Conservation (phyloP, 1,140 invertebrate genomes). For the Zaprionus ghesquierei region DNA sequence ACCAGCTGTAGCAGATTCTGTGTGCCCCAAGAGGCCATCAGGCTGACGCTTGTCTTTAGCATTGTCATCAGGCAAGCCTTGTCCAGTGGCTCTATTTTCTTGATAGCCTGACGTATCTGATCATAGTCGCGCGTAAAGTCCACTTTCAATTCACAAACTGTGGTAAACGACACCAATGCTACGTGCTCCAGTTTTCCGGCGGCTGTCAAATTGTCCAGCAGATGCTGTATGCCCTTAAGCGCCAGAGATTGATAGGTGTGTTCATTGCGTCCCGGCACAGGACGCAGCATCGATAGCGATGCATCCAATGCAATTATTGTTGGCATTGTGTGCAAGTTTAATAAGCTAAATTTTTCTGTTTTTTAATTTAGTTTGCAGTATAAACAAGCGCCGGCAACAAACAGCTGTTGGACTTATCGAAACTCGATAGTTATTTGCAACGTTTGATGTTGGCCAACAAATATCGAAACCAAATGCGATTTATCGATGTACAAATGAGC, state of each 20-base stretch:
- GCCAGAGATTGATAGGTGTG: constrained; percentile 89
- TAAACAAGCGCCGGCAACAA: constrained; percentile 49
- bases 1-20: constrained; percentile 74
- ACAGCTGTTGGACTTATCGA: constrained; percentile 35
- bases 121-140: constrained; percentile 82
- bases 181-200: constrained; percentile 96
- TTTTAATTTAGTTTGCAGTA: background rate
- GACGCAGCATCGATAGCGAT: constrained; percentile 90
- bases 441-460: background rate
- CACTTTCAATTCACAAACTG: constrained; percentile 86
- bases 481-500: too few species aligned
- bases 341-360: background rate
- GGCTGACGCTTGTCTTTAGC: constrained; percentile 60
- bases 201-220: constrained; percentile 91
- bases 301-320: constrained; percentile 89
- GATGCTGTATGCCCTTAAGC: constrained; percentile 90
- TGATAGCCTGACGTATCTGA: constrained; percentile 72
- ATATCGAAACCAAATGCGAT: background rate
- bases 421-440: background rate
- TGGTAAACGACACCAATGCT: constrained; percentile 93
- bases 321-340: constrained; percentile 85
- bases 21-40: constrained; percentile 74
- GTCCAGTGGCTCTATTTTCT: constrained; percentile 73
- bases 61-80: constrained; percentile 67
- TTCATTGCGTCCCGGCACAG: constrained; percentile 85